These are phyloP conservation scores for Bucorvus abyssinicus DNA, from an alignment of 2,797 vertebrate species.

Conservation along the genomic window DNA sequence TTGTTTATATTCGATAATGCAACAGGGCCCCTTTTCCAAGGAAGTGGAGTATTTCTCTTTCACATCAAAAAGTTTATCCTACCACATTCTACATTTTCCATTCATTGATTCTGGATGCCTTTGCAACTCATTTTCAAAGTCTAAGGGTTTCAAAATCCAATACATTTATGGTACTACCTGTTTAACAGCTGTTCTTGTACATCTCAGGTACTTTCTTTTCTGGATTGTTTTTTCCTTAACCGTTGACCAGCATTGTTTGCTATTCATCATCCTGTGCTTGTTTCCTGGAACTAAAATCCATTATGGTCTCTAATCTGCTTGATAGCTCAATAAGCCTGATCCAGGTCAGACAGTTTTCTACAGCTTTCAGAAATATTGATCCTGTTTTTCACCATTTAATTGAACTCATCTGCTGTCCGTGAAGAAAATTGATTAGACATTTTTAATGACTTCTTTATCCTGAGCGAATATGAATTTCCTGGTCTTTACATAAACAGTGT, in stretches of 20 bases:
- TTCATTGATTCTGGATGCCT: neutral
- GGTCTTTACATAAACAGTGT: neutral
- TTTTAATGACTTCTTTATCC: neutral
- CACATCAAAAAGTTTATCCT: neutral
- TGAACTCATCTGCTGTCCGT: neutral
- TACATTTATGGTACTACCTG: neutral
- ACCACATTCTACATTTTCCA: neutral
- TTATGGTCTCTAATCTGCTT: neutral
- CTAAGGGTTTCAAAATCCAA: neutral
- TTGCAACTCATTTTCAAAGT: neutral
- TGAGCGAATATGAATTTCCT: neutral
- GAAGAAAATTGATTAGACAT: neutral
- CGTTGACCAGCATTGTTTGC: neutral
- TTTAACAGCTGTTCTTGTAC: neutral
- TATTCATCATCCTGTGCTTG: neutral
- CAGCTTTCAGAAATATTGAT: slow-evolving; percentile 23
- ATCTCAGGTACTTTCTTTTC: neutral
- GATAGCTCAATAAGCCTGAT: neutral
- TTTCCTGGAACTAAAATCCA: slow-evolving; percentile 20
- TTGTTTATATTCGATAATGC: neutral
- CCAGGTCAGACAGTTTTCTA: neutral
- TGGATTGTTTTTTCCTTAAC: neutral
- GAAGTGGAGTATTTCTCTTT: neutral
- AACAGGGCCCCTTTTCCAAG: neutral
- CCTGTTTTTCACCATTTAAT: neutral